Percentiles rank a stretch among this genome's conserved stretches.
phyloP scores from a whole-genome alignment of 2,113 vertebrate species.

The Globicephala melas region DNA sequence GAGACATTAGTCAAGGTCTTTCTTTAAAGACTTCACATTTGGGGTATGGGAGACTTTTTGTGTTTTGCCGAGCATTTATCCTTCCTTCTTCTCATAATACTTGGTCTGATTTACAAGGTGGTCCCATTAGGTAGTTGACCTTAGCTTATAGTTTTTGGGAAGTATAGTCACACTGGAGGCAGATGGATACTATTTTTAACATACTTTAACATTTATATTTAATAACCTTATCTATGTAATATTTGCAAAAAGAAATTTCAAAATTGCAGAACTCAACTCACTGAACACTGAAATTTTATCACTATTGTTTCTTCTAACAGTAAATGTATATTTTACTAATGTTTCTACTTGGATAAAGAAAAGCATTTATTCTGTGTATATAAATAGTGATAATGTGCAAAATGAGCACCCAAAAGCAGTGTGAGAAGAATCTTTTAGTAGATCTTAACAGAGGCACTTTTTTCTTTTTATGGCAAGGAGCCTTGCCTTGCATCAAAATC shows the following conservation, averaged over 20 bases:
- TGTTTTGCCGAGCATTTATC: background rate
- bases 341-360: background rate
- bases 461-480: background rate
- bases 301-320: background rate
- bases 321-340: background rate
- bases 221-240: background rate
- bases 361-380: constrained; percentile 40
- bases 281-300: background rate
- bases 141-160: background rate
- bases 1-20: background rate
- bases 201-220: background rate
- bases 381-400: constrained; percentile 47
- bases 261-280: background rate
- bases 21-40: background rate
- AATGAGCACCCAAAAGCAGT: background rate
- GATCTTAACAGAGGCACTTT: background rate
- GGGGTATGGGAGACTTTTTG: background rate
- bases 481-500: background rate
- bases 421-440: background rate
- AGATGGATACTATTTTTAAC: background rate
- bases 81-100: background rate
- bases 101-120: background rate
- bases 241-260: background rate
- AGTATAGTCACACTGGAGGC: background rate
- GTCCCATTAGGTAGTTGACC: background rate